Evolutionary conservation across 2,113 vertebrate species (phyloP).

Genomic region (Dolichallabes microphthalmus): DNA sequence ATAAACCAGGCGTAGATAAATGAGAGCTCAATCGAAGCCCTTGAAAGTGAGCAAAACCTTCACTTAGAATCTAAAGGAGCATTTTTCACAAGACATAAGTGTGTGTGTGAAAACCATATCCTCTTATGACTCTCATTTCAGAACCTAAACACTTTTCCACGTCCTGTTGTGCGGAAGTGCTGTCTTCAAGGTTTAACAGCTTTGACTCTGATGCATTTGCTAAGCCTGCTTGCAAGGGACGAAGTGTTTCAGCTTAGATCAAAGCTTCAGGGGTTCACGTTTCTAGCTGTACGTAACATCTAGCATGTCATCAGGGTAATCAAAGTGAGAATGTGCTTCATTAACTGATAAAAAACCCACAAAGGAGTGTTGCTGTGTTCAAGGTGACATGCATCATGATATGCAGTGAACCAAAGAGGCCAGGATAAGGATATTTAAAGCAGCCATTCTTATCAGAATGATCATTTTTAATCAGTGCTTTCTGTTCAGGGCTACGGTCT

Average conservation of each 20-base stretch:
- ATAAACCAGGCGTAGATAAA: conserved; percentile 29
- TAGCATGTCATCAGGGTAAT: neutral
- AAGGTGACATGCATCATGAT: neutral
- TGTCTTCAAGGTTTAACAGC: neutral
- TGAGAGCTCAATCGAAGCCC: neutral
- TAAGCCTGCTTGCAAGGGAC: neutral
- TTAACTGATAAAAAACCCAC: neutral
- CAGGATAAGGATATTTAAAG: neutral
- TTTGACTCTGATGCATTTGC: neutral
- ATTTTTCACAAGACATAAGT: neutral
- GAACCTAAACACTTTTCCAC: neutral
- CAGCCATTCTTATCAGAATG: neutral
- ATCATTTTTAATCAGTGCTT: no score
- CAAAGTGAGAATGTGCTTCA: neutral
- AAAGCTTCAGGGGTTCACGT: neutral
- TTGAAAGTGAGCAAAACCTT: neutral
- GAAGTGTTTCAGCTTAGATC: neutral
- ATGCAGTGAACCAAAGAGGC: neutral
- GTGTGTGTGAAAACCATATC: conserved; percentile 3
- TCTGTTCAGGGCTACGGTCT: no score
- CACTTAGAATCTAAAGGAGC: neutral
- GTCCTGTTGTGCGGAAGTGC: neutral
- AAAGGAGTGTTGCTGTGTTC: neutral
- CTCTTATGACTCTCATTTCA: neutral
- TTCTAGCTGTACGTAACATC: neutral